A percentile compares a stretch with the other conserved stretches of the same genome.
These are phyloP conservation scores for Calidris pygmaea DNA, from an alignment of 2,113 vertebrate species.

Conservation along the genomic window DNA sequence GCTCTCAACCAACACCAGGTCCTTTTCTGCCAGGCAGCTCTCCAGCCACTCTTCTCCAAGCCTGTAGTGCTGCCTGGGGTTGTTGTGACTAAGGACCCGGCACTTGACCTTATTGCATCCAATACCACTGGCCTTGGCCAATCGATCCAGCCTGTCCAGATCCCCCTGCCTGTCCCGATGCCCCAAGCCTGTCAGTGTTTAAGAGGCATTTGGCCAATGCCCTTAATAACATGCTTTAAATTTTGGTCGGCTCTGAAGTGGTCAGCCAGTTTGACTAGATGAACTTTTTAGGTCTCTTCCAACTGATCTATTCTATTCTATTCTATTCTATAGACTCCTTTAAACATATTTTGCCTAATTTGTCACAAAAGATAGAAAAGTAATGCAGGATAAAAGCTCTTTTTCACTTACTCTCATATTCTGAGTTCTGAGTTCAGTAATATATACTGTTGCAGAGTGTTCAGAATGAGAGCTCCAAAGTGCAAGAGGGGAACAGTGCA, in stretches of 20 bases:
- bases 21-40: too few relatives aligned
- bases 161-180: background rate
- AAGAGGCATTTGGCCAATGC: background rate
- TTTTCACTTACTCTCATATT: background rate
- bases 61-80: too few relatives aligned
- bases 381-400: background rate
- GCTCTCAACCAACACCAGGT: too few relatives aligned
- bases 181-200: too few relatives aligned
- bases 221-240: background rate
- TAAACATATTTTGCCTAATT: background rate
- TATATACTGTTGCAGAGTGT: background rate
- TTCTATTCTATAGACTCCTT: background rate
- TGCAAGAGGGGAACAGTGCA: background rate
- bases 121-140: too few relatives aligned
- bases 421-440: background rate
- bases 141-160: too few relatives aligned
- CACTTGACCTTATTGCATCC: too few relatives aligned
- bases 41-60: too few relatives aligned
- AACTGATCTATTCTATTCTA: background rate
- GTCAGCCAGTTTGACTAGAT: background rate
- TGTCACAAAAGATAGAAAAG: background rate
- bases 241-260: background rate
- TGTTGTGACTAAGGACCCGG: too few relatives aligned
- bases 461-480: background rate
- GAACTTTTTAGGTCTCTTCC: background rate